Conservation (phyloP, 1,140 invertebrate genomes). For the Diachasmimorpha longicaudata region DNA sequence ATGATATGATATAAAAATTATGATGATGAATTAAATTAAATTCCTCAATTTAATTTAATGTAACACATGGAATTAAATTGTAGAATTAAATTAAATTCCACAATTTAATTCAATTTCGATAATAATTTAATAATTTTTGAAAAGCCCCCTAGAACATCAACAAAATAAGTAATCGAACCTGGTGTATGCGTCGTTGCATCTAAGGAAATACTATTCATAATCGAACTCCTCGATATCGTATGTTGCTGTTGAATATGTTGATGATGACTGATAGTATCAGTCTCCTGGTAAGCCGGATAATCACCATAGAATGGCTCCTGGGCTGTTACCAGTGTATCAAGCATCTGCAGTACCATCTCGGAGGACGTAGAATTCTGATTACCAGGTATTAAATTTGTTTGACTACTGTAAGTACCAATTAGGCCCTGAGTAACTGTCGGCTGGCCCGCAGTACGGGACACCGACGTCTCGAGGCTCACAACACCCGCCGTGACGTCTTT, state of each 20-base stretch:
- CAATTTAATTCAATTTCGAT: too few relatives aligned
- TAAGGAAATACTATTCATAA: constrained; percentile 52
- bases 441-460: constrained; percentile 52
- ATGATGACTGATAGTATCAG: constrained; percentile 49
- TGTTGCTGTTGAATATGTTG: constrained; percentile 35
- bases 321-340: constrained; percentile 56
- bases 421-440: constrained; percentile 39
- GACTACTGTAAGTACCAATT: constrained; percentile 36
- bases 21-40: too few relatives aligned
- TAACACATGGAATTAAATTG: too few relatives aligned
- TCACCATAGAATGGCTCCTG: constrained; percentile 60
- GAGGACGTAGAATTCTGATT: constrained; percentile 37
- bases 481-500: constrained; percentile 59
- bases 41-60: too few relatives aligned
- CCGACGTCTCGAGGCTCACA: constrained; percentile 60
- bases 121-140: too few relatives aligned
- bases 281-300: constrained; percentile 59
- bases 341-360: constrained; percentile 61
- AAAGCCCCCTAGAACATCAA: too few relatives aligned
- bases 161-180: constrained; percentile 42
- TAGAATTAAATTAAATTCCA: too few relatives aligned
- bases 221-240: constrained; percentile 27
- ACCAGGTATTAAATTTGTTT: constrained; percentile 2
- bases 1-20: too few relatives aligned
- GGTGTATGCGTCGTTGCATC: constrained; percentile 60